A percentile compares a stretch with the other conserved stretches of the same genome.
These are phyloP conservation scores for Pentalonia nigronervosa DNA, from an alignment of 1,140 invertebrate genomes.

Conservation along the genomic window DNA sequence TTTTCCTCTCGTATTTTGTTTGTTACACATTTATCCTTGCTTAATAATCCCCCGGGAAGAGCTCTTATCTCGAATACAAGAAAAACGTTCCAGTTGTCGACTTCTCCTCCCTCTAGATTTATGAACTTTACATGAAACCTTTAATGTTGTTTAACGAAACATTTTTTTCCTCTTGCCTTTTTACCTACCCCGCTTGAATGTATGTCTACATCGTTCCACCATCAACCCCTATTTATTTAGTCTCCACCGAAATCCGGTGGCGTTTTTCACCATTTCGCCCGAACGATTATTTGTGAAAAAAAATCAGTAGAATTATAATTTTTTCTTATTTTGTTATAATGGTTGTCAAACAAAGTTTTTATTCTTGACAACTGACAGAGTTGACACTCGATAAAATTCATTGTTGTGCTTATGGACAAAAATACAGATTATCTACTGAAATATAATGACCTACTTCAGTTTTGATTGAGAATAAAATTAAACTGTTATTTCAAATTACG, in stretches of 20 bases:
- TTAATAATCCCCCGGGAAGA: slow-evolving; percentile 35
- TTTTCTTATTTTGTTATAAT: slow-evolving; percentile 5
- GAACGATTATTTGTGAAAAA: background rate
- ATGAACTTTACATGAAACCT: slow-evolving; percentile 32
- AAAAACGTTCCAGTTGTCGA: slow-evolving; percentile 41
- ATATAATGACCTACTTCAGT: slow-evolving; percentile 25
- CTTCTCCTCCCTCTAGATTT: slow-evolving; percentile 1
- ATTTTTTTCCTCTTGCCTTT: background rate
- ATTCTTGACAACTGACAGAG: background rate
- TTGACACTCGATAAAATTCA: background rate
- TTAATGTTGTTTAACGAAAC: slow-evolving; percentile 1
- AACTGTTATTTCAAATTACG: background rate
- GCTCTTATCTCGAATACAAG: slow-evolving; percentile 39
- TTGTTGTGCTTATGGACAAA: background rate
- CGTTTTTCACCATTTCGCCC: background rate
- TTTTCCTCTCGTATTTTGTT: background rate
- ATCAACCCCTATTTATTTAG: background rate
- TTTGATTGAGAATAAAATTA: background rate
- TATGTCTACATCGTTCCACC: too few relatives aligned
- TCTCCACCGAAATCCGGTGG: too few relatives aligned
- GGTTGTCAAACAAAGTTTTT: background rate
- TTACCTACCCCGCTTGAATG: too few relatives aligned
- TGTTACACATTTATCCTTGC: background rate
- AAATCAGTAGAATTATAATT: background rate
- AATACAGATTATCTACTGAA: background rate